A percentile compares a stretch with the other conserved stretches of the same genome.
Conservation (phyloP, 2,113 vertebrate species). For the rabbit (Oryctolagus cuniculus) region mOryCun1.1 NC_091434.1:61942001-61942500, state of each 20-base stretch:
- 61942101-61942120: neutral
- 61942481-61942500: neutral
- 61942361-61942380: neutral
- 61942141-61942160: neutral
- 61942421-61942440: neutral
- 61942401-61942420: neutral
- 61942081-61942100: too few relatives aligned
- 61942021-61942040: too few relatives aligned
- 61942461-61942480: neutral
- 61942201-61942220: neutral
- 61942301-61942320: neutral
- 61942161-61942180: neutral
- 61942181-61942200: neutral
- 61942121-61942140: neutral
- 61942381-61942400: neutral
- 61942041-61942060: too few relatives aligned
- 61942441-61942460: neutral
- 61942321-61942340: constrained; percentile 29
- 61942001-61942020: too few relatives aligned
- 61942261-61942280: neutral
- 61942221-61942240: too few relatives aligned
- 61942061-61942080: too few relatives aligned
- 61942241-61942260: neutral
- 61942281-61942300: neutral
- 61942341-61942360: neutral